phyloP scores from a whole-genome alignment of 2,797 vertebrate genomes.

The Necrosyrtes monachus region DNA sequence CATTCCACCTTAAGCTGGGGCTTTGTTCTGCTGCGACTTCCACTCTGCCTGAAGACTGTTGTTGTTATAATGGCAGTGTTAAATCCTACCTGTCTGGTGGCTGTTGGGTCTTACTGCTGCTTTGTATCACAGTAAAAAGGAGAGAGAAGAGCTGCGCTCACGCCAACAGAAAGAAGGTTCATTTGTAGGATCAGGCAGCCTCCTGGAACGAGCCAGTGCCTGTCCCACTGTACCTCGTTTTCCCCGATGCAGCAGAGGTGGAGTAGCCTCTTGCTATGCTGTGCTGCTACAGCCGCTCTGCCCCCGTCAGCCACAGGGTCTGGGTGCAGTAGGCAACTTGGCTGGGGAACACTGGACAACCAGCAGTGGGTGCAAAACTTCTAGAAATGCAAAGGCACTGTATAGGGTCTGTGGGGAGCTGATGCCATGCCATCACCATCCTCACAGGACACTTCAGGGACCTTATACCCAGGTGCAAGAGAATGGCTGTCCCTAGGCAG shows the following conservation, averaged over 20 bases:
- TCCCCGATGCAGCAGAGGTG: fast-evolving
- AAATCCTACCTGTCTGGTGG: background rate
- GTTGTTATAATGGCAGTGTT: background rate
- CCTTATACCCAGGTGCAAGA: background rate
- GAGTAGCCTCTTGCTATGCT: background rate
- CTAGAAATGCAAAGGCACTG: background rate
- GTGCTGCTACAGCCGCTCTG: background rate
- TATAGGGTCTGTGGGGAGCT: background rate
- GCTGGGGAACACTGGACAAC: background rate
- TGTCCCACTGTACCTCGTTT: background rate
- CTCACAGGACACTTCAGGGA: background rate
- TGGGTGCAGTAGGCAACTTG: background rate
- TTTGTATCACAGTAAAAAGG: background rate
- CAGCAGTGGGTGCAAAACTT: background rate
- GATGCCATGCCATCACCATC: background rate
- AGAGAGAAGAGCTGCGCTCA: background rate
- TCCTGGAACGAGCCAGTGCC: background rate
- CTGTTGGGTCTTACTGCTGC: background rate
- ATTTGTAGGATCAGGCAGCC: background rate
- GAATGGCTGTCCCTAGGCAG: background rate
- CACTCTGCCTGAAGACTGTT: background rate
- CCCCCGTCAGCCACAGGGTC: background rate
- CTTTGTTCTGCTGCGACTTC: background rate
- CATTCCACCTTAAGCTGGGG: background rate
- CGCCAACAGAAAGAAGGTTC: background rate